Percentiles rank a stretch among this genome's conserved stretches.
Evolutionary conservation across 2,113 vertebrate genomes (phyloP).

Genomic region (Charina bottae): DNA sequence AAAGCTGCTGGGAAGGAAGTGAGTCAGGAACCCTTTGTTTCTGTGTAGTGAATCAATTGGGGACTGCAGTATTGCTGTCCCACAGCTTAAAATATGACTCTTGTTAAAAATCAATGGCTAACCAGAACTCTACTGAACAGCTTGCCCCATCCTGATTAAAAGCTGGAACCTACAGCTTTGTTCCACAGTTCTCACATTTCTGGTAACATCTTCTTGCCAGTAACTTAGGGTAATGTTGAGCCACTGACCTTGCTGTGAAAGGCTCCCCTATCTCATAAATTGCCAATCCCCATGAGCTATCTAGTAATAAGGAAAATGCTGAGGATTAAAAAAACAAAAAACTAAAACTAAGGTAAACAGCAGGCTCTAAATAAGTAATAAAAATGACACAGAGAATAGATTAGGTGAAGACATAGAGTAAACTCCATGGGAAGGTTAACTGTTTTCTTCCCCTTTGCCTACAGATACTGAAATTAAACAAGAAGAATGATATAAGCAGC

Average conservation of each 20-base stretch:
- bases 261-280: constrained; percentile 32
- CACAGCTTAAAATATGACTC: constrained; percentile 8
- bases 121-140: neutral
- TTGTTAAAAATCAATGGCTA: constrained; percentile 28
- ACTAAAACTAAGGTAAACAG: constrained; percentile 45
- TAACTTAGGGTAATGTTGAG: constrained; percentile 21
- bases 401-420: constrained; percentile 35
- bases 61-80: neutral
- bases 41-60: neutral
- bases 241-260: constrained; percentile 31
- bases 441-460: constrained; percentile 31
- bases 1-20: neutral
- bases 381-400: constrained; percentile 52
- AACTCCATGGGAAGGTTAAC: constrained; percentile 55
- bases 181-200: constrained; percentile 21
- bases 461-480: constrained; percentile 23
- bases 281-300: constrained; percentile 30
- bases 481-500: neutral
- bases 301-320: constrained; percentile 34
- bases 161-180: constrained; percentile 11
- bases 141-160: neutral
- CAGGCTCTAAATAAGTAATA: constrained; percentile 43
- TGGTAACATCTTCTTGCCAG: neutral
- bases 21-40: neutral
- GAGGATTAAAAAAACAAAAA: constrained; percentile 47